These are phyloP conservation scores for Cossypha niveicapilla DNA, from an alignment of 2,797 vertebrate genomes.

Conservation along the genomic window DNA sequence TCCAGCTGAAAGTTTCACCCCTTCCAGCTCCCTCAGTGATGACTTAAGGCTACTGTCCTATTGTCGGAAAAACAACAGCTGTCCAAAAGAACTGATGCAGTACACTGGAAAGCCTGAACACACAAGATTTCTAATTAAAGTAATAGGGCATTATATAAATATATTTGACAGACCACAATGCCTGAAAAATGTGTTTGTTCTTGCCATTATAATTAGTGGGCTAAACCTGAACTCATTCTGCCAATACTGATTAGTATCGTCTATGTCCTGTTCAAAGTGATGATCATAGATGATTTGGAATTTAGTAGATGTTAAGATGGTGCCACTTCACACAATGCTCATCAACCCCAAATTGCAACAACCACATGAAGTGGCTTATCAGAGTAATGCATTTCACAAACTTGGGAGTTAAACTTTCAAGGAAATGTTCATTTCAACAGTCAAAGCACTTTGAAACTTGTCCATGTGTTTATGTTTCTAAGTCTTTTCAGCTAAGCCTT, in stretches of 20 bases:
- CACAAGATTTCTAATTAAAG: constrained; percentile 7
- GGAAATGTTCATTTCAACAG: background rate
- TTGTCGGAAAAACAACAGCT: constrained; percentile 24
- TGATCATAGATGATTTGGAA: background rate
- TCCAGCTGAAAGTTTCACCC: background rate
- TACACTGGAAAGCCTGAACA: background rate
- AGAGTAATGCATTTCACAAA: background rate
- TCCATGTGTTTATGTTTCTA: background rate
- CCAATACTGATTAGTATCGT: background rate
- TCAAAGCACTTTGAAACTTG: background rate
- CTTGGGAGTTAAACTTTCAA: background rate
- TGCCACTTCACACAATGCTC: background rate
- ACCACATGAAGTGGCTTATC: background rate
- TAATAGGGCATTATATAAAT: background rate
- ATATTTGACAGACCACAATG: background rate
- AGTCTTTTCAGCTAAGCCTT: background rate
- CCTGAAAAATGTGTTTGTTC: constrained; percentile 13
- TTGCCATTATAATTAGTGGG: background rate
- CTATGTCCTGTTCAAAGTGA: background rate
- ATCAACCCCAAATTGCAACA: background rate
- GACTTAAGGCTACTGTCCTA: background rate
- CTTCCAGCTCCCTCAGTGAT: background rate
- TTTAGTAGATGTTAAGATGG: background rate
- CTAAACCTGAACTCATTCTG: constrained; percentile 55
- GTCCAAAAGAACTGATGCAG: background rate